Base-by-base conservation (phyloP, 2,888 invertebrate species). In the Apocheima hispidaria region DNA sequence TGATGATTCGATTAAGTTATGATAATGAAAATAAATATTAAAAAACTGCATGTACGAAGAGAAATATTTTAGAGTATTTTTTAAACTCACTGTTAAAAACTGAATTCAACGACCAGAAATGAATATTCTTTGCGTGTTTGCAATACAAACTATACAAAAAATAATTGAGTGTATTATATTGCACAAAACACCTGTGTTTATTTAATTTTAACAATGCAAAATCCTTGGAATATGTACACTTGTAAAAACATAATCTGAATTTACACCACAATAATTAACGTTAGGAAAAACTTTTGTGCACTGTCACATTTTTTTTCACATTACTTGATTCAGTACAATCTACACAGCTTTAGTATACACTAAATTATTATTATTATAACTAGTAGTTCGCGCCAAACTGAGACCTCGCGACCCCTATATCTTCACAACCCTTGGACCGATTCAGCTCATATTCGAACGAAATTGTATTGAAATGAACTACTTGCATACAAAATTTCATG, bases 171-270 rank as follows among this genome's bases (percentile, higher is more conserved):
- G 16, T 33, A 23, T 40, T 43, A 3, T 20, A 5, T 20, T 21
- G 12, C 5, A 49, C 36, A 5, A 2, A 49, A 28, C 55, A 60
- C 26, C 49, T 60, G 56, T 63, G 44, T 64, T 53, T 41, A 51
- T 55, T 35, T 66, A 46, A 52, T 43, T 36, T 55, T 7, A 43
- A 60, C 41, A 56, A 51, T 49, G 20, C 36, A 43, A 50, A 43
- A 35, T 44, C 59, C 53, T 53, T 60, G 41, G 30, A 21, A 2
- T 23, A 33, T 20, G 2, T 40, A 26, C 35, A 60, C 52, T 33
- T 52, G 58, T 49, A 36, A 43, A 41, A 58, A 57, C 41, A 56
- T 26, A 43, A 20, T 21, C 12, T 18, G 21, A n/a, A 43, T n/a
- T n/a, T n/a, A 41, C 10, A 41, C 9, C 3, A 2, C 12, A 26